These are phyloP conservation scores for Tetheella fluctuosa DNA, from an alignment of 2,888 invertebrate species.

Conservation along the genomic window DNA sequence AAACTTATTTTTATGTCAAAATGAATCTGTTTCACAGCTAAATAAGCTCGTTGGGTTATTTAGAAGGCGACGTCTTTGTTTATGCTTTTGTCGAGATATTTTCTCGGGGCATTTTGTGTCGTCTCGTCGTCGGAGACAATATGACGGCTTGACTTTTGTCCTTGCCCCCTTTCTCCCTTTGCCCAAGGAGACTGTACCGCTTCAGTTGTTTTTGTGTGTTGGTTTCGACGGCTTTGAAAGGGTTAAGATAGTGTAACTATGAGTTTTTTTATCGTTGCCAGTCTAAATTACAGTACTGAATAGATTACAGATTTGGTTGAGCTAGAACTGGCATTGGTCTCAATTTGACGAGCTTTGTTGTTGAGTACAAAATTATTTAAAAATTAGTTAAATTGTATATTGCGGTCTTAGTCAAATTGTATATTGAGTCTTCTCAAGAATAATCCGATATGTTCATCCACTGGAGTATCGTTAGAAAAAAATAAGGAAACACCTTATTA, in stretches of 20 bases:
- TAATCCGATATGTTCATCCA: too few species aligned
- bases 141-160: conserved; percentile 35
- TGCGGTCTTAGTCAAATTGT: too few species aligned
- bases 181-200: conserved; percentile 22
- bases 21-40: conserved; percentile 10
- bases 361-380: neutral
- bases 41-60: conserved; percentile 26
- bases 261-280: conserved; percentile 1
- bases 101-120: conserved; percentile 28
- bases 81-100: conserved; percentile 28
- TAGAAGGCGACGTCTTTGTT: conserved; percentile 28
- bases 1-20: conserved; percentile 9
- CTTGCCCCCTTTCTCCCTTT: conserved; percentile 16
- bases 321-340: neutral
- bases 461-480: too few species aligned
- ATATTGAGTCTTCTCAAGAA: too few species aligned
- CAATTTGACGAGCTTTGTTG: neutral
- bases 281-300: neutral
- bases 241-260: conserved; percentile 16
- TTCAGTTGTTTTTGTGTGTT: conserved; percentile 27
- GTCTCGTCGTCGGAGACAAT: conserved; percentile 34
- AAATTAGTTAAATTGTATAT: too few species aligned
- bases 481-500: too few species aligned
- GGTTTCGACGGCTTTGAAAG: conserved; percentile 20
- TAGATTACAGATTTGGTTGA: neutral